Percentiles rank a stretch among this genome's conserved stretches.
These are phyloP conservation scores for Drosophila greeni DNA, from an alignment of 2,888 invertebrate genomes.

Conservation along the genomic window DNA sequence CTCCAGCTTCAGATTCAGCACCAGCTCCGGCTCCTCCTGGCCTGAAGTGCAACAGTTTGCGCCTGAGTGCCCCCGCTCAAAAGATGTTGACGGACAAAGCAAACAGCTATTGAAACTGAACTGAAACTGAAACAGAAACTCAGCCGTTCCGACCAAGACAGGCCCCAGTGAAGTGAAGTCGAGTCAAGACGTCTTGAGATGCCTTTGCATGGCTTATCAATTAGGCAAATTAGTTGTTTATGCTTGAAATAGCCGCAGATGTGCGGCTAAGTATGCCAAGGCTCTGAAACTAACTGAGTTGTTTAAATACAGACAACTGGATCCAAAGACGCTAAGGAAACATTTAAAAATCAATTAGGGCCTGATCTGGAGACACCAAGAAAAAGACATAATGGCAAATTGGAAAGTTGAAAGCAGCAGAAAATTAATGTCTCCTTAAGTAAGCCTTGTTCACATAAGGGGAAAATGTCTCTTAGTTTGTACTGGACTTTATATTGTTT, in stretches of 20 bases:
- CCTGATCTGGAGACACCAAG: constrained; percentile 1
- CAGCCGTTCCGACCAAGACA: constrained; percentile 17
- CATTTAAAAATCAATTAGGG: constrained; percentile 62
- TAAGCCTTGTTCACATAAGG: too few relatives aligned
- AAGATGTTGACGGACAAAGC: constrained; percentile 61
- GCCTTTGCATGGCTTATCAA: constrained; percentile 63
- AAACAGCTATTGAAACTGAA: constrained; percentile 29
- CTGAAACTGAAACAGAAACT: constrained; percentile 21
- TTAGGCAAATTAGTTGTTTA: constrained; percentile 68
- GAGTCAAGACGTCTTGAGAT: constrained; percentile 46
- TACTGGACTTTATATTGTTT: too few relatives aligned
- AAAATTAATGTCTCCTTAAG: too few relatives aligned
- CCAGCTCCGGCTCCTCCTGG: constrained; percentile 10
- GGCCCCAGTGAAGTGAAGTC: constrained; percentile 16
- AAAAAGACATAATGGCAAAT: too few relatives aligned
- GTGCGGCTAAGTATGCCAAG: constrained; percentile 39
- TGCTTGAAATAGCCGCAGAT: constrained; percentile 35
- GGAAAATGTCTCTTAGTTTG: too few relatives aligned
- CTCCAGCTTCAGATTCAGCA: neutral
- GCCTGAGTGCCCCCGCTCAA: constrained; percentile 58
- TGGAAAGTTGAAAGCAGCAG: too few relatives aligned
- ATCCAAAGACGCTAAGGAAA: constrained; percentile 44
- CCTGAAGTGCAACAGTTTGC: constrained; percentile 59
- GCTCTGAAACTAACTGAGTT: constrained; percentile 34
- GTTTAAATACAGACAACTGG: constrained; percentile 43